A percentile compares a stretch with the other conserved stretches of the same genome.
phyloP scores from a whole-genome alignment of 2,113 vertebrate species.

The Sarotherodon lohbergeri region DNA sequence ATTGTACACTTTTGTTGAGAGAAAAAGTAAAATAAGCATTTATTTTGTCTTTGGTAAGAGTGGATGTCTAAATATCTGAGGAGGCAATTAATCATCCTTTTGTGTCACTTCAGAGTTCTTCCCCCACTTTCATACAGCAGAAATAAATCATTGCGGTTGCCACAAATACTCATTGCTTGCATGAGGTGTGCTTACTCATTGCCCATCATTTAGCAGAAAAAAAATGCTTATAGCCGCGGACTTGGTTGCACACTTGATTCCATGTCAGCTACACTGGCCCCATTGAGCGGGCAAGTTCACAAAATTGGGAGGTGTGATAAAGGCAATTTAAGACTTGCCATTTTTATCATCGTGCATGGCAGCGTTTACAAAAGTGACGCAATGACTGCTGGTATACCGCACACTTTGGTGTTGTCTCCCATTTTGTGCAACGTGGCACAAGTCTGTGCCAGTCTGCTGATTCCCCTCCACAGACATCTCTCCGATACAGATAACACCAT shows the following conservation, averaged over 20 bases:
- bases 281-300: not conserved
- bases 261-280: not conserved
- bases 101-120: not conserved
- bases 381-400: not conserved
- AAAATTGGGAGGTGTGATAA: not conserved
- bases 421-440: not conserved
- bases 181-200: not conserved
- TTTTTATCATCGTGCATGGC: not conserved
- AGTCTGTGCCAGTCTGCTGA: not conserved
- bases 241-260: not conserved
- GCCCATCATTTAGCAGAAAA: not conserved
- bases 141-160: not conserved
- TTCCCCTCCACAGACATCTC: not conserved
- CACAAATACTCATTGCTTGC: not conserved
- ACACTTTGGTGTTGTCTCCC: not conserved
- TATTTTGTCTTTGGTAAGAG: not conserved
- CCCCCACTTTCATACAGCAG: not conserved
- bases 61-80: not conserved
- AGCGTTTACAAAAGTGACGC: not conserved
- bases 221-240: accelerated
- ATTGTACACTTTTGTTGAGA: not conserved
- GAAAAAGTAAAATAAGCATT: not conserved
- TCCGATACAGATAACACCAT: accelerated
- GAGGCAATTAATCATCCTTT: not conserved
- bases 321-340: not conserved